Conservation (phyloP, 2,113 vertebrate genomes). For the Callospermophilus lateralis region DNA sequence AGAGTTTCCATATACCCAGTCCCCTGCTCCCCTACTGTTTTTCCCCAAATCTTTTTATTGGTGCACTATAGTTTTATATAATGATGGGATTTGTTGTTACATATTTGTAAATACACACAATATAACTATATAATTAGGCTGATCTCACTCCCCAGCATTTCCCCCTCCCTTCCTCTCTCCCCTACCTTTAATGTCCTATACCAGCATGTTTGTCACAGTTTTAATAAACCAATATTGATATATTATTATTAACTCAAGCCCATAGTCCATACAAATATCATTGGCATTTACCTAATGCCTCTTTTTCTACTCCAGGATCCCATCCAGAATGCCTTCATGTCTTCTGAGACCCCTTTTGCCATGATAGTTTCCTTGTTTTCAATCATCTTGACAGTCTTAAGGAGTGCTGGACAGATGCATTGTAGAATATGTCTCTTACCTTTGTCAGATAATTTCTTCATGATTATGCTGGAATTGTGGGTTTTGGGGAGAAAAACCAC, state of each 20-base stretch:
- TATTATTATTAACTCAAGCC: neutral
- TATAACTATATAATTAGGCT: no score
- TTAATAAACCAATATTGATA: neutral
- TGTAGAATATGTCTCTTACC: neutral
- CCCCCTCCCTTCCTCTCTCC: neutral
- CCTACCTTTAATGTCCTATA: neutral
- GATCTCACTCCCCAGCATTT: no score
- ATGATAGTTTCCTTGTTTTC: neutral
- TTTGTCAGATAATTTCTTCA: neutral
- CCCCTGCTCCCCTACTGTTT: neutral
- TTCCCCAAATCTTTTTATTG: no score
- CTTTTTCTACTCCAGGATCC: neutral
- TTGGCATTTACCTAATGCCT: neutral
- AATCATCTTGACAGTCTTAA: neutral
- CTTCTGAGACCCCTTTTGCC: neutral
- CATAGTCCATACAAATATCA: neutral
- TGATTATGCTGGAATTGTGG: neutral
- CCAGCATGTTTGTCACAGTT: neutral
- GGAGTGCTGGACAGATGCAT: neutral
- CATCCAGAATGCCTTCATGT: neutral
- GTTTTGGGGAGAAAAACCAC: neutral
- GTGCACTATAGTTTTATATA: no score
- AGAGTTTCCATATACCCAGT: neutral
- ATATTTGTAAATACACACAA: no score
- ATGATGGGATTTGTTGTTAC: no score